phyloP scores from a whole-genome alignment of 2,797 vertebrate genomes.

The Psittacula echo region DNA sequence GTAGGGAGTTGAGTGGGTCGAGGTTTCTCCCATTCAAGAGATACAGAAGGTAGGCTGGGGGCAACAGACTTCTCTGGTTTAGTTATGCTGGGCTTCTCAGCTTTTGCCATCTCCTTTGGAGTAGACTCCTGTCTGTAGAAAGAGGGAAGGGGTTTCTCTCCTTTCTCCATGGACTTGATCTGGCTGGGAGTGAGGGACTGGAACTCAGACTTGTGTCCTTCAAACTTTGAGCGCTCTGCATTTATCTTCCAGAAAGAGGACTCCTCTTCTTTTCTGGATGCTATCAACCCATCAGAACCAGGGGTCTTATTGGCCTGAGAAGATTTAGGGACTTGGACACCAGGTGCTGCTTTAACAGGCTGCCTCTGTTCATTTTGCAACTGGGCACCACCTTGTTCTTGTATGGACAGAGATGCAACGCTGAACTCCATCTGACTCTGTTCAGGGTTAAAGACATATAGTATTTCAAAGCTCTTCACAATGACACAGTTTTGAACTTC shows the following conservation, averaged over 20 bases:
- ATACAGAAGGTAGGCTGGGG: conserved; percentile 54
- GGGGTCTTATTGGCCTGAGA: conserved; percentile 80
- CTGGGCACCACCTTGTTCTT: conserved; percentile 76
- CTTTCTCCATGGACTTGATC: conserved; percentile 97
- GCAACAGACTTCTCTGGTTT: conserved; percentile 79
- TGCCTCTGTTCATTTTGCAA: conserved; percentile 81
- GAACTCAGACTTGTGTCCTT: conserved; percentile 90
- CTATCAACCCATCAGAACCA: conserved; percentile 79
- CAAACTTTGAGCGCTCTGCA: conserved; percentile 89
- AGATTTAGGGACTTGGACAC: conserved; percentile 77
- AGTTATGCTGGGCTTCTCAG: conserved; percentile 75
- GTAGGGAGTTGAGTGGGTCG: conserved; percentile 80
- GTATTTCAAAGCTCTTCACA: conserved; percentile 29
- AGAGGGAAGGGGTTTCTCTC: conserved; percentile 89
- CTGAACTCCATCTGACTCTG: conserved; percentile 98
- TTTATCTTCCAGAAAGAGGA: conserved; percentile 98
- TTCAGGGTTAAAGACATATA: conserved; percentile 1
- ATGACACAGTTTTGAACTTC: background rate
- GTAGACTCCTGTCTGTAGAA: conserved; percentile 85
- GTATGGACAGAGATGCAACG: conserved; percentile 78
- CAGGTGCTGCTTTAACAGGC: conserved; percentile 65
- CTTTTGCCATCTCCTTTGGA: conserved; percentile 75
- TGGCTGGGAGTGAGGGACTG: conserved; percentile 95
- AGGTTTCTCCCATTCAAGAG: conserved; percentile 83
- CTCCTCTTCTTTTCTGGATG: conserved; percentile 85